Evolutionary conservation across 2,113 vertebrate genomes (phyloP).

Genomic region (Zapornia atra): DNA sequence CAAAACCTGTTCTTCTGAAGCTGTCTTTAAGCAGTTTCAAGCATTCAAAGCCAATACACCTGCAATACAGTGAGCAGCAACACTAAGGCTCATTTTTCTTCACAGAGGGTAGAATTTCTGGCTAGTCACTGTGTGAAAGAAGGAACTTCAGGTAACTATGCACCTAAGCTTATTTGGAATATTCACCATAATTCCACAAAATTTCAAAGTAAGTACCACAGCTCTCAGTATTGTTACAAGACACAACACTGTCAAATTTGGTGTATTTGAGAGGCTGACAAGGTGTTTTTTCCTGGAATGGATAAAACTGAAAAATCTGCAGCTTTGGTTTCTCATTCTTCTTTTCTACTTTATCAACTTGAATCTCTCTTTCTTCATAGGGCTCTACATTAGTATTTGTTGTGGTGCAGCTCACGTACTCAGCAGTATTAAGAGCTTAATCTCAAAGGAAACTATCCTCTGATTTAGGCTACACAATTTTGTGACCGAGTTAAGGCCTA

Average conservation of each 20-base stretch:
- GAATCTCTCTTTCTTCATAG: conserved; percentile 49
- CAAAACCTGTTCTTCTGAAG: neutral
- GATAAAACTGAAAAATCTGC: neutral
- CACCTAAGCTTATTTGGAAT: neutral
- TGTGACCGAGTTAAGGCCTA: neutral
- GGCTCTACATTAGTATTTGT: conserved; percentile 83
- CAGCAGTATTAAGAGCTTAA: conserved; percentile 40
- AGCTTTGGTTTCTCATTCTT: neutral
- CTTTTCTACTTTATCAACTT: neutral
- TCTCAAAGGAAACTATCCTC: neutral
- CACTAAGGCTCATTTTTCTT: neutral
- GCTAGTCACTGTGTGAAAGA: neutral
- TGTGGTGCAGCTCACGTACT: conserved; percentile 54
- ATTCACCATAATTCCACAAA: neutral
- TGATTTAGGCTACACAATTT: neutral
- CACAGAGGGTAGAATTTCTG: neutral
- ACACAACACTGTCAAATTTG: neutral
- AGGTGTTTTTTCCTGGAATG: neutral
- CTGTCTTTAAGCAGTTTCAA: neutral
- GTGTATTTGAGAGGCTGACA: neutral
- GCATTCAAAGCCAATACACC: neutral
- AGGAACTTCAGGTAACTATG: neutral
- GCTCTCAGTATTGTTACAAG: neutral
- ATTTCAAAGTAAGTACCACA: neutral
- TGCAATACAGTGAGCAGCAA: neutral